These are phyloP conservation scores for Drosophila lini DNA, from an alignment of 1,140 invertebrate species.

Conservation along the genomic window DNA sequence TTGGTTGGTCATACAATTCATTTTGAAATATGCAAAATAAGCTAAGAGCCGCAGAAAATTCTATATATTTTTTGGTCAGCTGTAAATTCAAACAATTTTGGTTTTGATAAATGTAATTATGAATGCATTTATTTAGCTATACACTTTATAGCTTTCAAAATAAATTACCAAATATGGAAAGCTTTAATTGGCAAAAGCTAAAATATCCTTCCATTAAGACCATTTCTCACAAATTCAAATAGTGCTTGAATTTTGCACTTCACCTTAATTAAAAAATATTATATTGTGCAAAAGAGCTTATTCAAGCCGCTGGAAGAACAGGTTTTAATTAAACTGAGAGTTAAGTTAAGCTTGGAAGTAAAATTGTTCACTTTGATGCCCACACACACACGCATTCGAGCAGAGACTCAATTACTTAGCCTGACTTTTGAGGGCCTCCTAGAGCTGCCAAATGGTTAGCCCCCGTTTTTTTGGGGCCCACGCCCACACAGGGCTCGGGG, in stretches of 20 bases:
- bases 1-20: not conserved
- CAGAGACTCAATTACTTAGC: slow-evolving; percentile 36
- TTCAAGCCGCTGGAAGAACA: slow-evolving; percentile 12
- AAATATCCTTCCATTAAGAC: not conserved
- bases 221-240: not conserved
- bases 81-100: not conserved
- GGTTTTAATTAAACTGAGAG: slow-evolving; percentile 33
- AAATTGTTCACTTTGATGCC: slow-evolving; percentile 29
- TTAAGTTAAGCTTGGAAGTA: slow-evolving; percentile 15
- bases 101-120: not conserved
- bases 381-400: slow-evolving; percentile 6
- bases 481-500: slow-evolving; percentile 12
- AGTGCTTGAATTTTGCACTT: too few species aligned
- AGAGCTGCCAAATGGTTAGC: slow-evolving; percentile 17
- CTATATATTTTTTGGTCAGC: not conserved
- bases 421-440: slow-evolving; percentile 20
- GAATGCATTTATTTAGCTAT: not conserved
- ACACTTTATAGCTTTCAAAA: not conserved
- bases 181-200: not conserved
- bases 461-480: not conserved
- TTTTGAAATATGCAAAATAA: not conserved
- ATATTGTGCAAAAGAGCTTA: not conserved
- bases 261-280: not conserved
- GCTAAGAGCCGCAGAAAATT: not conserved
- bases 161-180: not conserved